Conservation (phyloP, 1,140 invertebrate species). For the Ctenoplectra terminalis region DNA sequence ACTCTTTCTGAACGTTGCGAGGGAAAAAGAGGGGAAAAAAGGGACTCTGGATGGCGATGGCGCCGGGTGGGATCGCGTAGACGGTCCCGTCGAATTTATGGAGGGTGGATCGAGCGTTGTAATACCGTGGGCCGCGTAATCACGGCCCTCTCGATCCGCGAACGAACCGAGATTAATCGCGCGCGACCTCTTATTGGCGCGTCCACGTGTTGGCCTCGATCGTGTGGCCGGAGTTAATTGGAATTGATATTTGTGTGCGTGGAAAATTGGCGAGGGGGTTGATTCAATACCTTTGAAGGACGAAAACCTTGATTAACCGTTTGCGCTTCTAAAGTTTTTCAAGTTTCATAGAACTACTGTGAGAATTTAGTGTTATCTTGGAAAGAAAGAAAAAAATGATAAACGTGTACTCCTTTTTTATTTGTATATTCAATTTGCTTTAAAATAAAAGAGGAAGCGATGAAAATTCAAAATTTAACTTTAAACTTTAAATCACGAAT, state of each 20-base stretch:
- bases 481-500: no score
- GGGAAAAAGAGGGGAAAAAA: neutral
- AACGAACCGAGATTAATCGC: conserved; percentile 35
- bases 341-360: no score
- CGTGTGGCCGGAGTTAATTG: neutral
- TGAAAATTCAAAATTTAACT: no score
- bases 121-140: conserved; percentile 35
- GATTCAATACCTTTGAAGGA: neutral
- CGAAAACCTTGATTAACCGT: neutral
- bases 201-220: neutral
- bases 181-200: conserved; percentile 28
- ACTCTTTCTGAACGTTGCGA: neutral
- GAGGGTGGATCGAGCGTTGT: conserved; percentile 24
- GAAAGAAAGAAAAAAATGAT: no score
- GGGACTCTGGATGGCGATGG: neutral
- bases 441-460: no score
- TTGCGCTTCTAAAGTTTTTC: no score
- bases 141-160: conserved; percentile 22
- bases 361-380: no score
- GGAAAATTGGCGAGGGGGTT: neutral
- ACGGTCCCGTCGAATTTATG: conserved; percentile 23
- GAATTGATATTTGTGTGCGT: neutral
- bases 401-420: no score
- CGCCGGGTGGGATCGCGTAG: neutral
- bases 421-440: no score